Percentiles rank a stretch among this genome's conserved stretches.
Conservation (phyloP, 2,888 invertebrate species). For the Latrodectus elegans region DNA sequence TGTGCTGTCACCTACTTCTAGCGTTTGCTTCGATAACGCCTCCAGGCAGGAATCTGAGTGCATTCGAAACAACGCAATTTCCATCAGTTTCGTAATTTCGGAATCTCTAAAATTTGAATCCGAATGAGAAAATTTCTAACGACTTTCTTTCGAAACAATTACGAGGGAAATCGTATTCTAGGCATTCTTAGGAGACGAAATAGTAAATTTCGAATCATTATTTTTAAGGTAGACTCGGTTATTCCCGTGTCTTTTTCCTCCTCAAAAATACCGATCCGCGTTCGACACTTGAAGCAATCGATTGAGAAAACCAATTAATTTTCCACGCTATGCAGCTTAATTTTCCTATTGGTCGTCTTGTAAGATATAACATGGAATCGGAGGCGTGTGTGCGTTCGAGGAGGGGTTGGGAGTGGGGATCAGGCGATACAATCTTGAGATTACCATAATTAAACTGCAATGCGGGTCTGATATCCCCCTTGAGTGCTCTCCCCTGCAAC, state of each 20-base stretch:
- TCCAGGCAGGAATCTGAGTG: too few relatives aligned
- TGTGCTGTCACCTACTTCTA: too few relatives aligned
- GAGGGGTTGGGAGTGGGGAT: background rate
- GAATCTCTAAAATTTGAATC: background rate
- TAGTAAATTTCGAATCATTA: background rate
- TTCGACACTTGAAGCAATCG: constrained; percentile 24
- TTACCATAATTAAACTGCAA: constrained; percentile 56
- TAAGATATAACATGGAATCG: constrained; percentile 19
- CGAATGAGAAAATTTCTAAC: background rate
- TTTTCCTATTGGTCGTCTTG: constrained; percentile 6
- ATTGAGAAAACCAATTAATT: constrained; percentile 54
- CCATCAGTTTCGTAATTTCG: too few relatives aligned
- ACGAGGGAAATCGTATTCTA: background rate
- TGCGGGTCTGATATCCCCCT: constrained; percentile 35
- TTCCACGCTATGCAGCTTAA: background rate
- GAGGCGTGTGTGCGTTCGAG: background rate
- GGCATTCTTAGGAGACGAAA: background rate
- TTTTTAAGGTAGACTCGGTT: background rate
- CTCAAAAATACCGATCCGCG: background rate
- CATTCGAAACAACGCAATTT: too few relatives aligned
- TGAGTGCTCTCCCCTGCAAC: constrained; percentile 24
- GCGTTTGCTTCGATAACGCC: too few relatives aligned
- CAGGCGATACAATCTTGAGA: constrained; percentile 29
- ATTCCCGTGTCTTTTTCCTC: background rate
- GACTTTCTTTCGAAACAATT: background rate